Evolutionary conservation across 2,113 vertebrate genomes (phyloP).

Genomic region (Chlorodrepanis virens): DNA sequence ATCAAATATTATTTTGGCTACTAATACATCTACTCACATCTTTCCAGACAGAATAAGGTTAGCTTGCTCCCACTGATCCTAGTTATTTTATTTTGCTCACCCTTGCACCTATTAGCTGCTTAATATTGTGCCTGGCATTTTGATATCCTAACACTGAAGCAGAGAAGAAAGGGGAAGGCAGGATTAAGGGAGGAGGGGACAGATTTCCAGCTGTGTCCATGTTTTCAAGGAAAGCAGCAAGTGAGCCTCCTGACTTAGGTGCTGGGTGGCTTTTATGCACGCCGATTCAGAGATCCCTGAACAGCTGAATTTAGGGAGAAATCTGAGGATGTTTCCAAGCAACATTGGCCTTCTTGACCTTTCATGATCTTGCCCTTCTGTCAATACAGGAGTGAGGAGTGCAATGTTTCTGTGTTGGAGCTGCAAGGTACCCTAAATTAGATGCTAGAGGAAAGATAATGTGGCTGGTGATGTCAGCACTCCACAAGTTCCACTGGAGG

Average conservation of each 20-base stretch:
- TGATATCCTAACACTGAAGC: background rate
- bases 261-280: background rate
- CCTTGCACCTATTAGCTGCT: conserved; percentile 3
- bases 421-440: background rate
- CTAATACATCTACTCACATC: conserved; percentile 9
- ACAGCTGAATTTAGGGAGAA: background rate
- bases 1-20: conserved; percentile 24
- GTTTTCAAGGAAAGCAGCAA: background rate
- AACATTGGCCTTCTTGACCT: background rate
- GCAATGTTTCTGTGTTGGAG: background rate
- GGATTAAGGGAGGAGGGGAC: background rate
- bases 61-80: background rate
- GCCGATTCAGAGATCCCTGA: background rate
- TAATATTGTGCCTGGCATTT: conserved; percentile 34
- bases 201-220: background rate
- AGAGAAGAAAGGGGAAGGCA: background rate
- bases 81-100: conserved; percentile 33
- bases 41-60: conserved; percentile 29
- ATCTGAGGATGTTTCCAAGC: background rate
- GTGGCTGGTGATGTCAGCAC: background rate
- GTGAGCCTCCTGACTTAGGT: background rate
- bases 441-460: background rate
- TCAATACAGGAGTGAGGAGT: background rate
- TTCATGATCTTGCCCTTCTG: background rate
- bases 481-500: background rate